These are phyloP conservation scores for Heterotilapia buettikoferi DNA, from an alignment of 2,113 vertebrate genomes.

Conservation along the genomic window DNA sequence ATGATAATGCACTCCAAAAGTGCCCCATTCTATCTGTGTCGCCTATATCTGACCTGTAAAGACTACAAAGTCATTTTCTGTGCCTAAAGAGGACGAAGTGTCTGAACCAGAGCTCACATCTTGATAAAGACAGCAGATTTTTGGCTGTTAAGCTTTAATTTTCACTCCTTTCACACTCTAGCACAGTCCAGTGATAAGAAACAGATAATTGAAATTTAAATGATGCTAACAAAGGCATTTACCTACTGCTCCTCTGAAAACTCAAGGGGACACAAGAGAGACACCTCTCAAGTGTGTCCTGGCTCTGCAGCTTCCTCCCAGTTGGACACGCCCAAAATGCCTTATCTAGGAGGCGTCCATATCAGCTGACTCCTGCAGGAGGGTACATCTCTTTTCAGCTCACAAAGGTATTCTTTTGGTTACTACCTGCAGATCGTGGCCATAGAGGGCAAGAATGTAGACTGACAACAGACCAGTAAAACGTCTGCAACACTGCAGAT, in stretches of 20 bases:
- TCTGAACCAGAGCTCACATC: neutral
- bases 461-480: fast-evolving
- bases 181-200: neutral
- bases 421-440: neutral
- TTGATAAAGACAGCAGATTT: neutral
- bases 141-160: neutral
- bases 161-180: neutral
- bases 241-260: neutral
- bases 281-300: neutral
- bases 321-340: neutral
- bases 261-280: neutral
- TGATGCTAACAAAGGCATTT: neutral
- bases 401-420: neutral
- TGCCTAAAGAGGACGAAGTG: fast-evolving
- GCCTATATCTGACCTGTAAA: neutral
- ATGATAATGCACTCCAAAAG: fast-evolving
- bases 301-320: neutral
- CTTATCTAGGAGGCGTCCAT: neutral
- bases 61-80: neutral
- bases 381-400: neutral
- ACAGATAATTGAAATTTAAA: neutral
- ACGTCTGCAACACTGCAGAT: fast-evolving
- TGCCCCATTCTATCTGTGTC: fast-evolving
- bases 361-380: fast-evolving
- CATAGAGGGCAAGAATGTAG: neutral